Percentiles rank a stretch among this genome's conserved stretches.
phyloP scores from a whole-genome alignment of 2,888 invertebrate species.

The Zhuqinia jingwanae region DNA sequence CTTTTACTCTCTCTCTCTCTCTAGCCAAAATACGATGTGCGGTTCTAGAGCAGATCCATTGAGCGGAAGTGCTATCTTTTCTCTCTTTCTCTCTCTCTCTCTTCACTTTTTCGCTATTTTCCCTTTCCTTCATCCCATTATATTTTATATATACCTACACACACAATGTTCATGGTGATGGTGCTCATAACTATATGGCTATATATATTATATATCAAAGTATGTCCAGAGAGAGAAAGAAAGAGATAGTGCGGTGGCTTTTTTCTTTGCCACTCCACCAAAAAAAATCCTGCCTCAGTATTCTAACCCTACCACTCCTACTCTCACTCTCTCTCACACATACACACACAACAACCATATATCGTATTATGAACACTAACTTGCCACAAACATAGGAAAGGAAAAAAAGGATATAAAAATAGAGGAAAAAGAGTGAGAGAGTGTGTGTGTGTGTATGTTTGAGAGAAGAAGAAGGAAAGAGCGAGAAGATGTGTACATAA shows the following conservation, averaged over 20 bases:
- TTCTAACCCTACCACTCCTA: conserved; percentile 43
- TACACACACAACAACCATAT: conserved; percentile 39
- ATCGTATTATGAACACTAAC: conserved; percentile 50
- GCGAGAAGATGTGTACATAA: conserved; percentile 73
- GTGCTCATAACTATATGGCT: neutral
- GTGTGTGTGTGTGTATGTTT: neutral
- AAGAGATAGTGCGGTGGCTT: conserved; percentile 67
- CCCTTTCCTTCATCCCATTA: conserved; percentile 61
- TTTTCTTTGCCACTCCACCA: conserved; percentile 50
- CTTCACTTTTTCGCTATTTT: conserved; percentile 73
- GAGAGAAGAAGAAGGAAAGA: conserved; percentile 42
- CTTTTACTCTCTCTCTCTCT: conserved; percentile 55
- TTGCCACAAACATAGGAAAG: conserved; percentile 59
- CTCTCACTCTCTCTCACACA: neutral
- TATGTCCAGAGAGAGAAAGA: neutral
- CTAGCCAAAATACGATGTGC: conserved; percentile 79
- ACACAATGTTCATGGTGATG: neutral
- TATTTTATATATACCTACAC: conserved; percentile 46
- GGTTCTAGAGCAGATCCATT: conserved; percentile 79
- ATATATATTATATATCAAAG: neutral
- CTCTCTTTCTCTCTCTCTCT: conserved; percentile 71
- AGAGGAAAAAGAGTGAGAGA: conserved; percentile 27
- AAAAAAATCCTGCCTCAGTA: conserved; percentile 46
- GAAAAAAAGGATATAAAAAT: conserved; percentile 53
- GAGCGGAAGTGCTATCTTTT: conserved; percentile 80